Evolutionary conservation across 2,888 invertebrate species (phyloP), one percentile per base, ranked within the genome.

Genomic region (Chloroclysta siterata): DNA sequence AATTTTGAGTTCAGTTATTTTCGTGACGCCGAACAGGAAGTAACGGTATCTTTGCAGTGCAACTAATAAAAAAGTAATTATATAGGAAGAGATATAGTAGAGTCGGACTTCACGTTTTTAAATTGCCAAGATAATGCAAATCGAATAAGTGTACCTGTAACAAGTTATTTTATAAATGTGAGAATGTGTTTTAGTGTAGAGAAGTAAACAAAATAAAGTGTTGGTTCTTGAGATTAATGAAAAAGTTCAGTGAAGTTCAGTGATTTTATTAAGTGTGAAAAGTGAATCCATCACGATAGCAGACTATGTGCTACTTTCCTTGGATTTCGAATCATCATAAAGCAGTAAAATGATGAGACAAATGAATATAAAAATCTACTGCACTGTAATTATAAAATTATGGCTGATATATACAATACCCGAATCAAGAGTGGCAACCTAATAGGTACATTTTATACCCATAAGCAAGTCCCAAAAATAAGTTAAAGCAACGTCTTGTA

Each of bases 21-120:
- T 76, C 71, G 77, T 74, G 80, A 81, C 80, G 72, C 74, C 78
- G 76, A 83, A 75, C 85, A 88, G 91, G 89, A 90, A 88, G 90
- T 91, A 85, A 83, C 84, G 74, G 81, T 59, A 60, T 44, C 33
- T 54, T 44, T 48, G 22, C 5, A 13, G 50, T 14, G 8, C 2
- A 28, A 41, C 41, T n/a, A 13, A 5, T 41, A 5, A 42, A 33
- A 8, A 0, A n/a, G 41, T 4, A 0, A 42, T n/a, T 5, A n/a
- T 6, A 42, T 0, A 42, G 14, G 13, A n/a, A 3, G 6, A 13
- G n/a, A n/a, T n/a, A 42, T 6, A 5, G n/a, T n/a, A n/a, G n/a
- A 42, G 5, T 42, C 41, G 4, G n/a, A 42, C 6, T 42, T 42
- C 5, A 42, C 13, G 41, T 14, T 42, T 42, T 42, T 42, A 42